Evolutionary conservation across 2,113 vertebrate species (phyloP).

Genomic region (Siniperca knerii): DNA sequence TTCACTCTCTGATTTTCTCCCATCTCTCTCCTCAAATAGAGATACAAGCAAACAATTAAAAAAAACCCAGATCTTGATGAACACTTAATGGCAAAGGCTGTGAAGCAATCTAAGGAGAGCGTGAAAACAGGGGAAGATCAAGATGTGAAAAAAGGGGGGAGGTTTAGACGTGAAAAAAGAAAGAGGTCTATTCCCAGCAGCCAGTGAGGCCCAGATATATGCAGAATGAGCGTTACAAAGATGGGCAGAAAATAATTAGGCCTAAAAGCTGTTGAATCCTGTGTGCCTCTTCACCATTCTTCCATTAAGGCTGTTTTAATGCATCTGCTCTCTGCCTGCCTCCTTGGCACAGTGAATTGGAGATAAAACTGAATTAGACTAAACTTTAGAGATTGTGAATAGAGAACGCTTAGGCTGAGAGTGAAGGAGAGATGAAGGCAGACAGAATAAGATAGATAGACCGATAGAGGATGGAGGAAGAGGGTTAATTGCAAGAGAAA

Average conservation of each 20-base stretch:
- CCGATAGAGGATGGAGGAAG: slow-evolving; percentile 50
- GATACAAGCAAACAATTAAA: slow-evolving; percentile 19
- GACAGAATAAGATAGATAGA: slow-evolving; percentile 49
- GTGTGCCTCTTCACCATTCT: slow-evolving; percentile 55
- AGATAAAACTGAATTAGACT: slow-evolving; percentile 72
- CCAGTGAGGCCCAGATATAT: slow-evolving; percentile 35
- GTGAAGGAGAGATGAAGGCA: slow-evolving; percentile 53
- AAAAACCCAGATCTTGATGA: neutral
- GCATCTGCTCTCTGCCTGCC: slow-evolving; percentile 53
- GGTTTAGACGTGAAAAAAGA: slow-evolving; percentile 10
- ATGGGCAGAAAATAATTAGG: slow-evolving; percentile 68
- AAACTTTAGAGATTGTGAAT: slow-evolving; percentile 64
- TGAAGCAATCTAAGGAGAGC: slow-evolving; percentile 30
- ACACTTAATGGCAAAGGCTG: slow-evolving; percentile 38
- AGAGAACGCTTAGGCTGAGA: slow-evolving; percentile 38
- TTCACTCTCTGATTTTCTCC: neutral
- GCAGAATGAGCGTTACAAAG: slow-evolving; percentile 49
- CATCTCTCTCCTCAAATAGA: neutral
- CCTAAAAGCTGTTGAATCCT: slow-evolving; percentile 61
- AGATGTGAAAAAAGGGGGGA: slow-evolving; percentile 6
- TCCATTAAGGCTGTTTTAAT: slow-evolving; percentile 71
- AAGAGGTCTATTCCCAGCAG: slow-evolving; percentile 36
- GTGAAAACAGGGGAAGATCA: slow-evolving; percentile 16
- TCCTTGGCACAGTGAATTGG: slow-evolving; percentile 57
- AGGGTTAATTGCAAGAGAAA: slow-evolving; percentile 76